Base-by-base conservation (phyloP, 2,797 vertebrate genomes). In the Myripristis murdjan region DNA sequence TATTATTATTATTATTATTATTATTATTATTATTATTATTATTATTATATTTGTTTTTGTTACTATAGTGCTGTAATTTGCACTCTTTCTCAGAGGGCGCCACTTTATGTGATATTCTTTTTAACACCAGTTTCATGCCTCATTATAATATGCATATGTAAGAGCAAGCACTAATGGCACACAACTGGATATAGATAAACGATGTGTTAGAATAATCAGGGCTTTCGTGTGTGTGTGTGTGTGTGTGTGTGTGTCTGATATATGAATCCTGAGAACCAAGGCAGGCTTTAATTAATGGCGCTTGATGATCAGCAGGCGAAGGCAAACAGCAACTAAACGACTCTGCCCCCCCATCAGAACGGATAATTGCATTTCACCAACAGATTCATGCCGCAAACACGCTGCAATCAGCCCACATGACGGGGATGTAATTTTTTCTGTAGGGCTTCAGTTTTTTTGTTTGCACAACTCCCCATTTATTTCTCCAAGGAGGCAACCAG, bases 261-360 rank as follows among this genome's bases (percentile, higher is more conserved):
- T 74, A 77, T 85, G 82, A 84, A 83, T 84, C 72, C 73, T 81
- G 70, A 81, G 72, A 78, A 71, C 73, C 75, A 78, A 89, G 79
- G 77, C 70, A 58, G 55, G 82, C 73, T 91, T 86, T 91, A 93
- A 93, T 93, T 91, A 92, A 91, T 86, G 79, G 70, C 20, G 76
- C 73, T 71, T 79, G 81, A 86, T 84, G 76, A 94, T 90, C 86
- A 87, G 87, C 78, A 53, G 79, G 85, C 78, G 78, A 87, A 89
- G 79, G 83, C 89, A 93, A 90, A 93, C 85, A 72, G 81, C 79
- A 83, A 77, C 82, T 88, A 87, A 90, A 88, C 41, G 76, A 87
- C 75, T 52, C 33, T 55, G 56, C 54, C 31, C 77, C 78, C 77
- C 81, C 53, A n/a, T 80, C 88, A 87, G 81, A 79, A 71, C 76